A percentile compares a stretch with the other conserved stretches of the same genome.
Evolutionary conservation across 2,888 invertebrate genomes (phyloP).

Genomic region (Graphium colonna): DNA sequence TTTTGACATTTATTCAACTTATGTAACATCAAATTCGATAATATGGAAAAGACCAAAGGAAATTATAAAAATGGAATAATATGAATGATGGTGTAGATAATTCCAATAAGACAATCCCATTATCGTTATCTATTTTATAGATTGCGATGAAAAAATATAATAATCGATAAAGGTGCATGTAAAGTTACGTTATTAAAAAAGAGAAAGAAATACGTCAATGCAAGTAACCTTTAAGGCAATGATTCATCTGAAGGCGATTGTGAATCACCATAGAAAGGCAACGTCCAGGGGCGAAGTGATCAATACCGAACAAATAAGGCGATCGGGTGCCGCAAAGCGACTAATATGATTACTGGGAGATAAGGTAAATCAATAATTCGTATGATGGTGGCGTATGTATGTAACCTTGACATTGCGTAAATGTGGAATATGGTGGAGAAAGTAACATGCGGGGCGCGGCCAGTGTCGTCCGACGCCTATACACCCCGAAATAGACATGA

Average conservation of each 20-base stretch:
- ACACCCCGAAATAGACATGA: slow-evolving; percentile 56
- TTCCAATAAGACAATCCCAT: slow-evolving; percentile 1
- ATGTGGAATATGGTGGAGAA: slow-evolving; percentile 27
- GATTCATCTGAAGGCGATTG: slow-evolving; percentile 16
- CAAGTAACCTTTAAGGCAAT: slow-evolving; percentile 4
- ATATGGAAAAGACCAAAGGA: no score
- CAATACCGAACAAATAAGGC: slow-evolving; percentile 29
- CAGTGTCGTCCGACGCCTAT: slow-evolving; percentile 37
- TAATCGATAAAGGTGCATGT: neutral
- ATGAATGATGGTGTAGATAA: neutral
- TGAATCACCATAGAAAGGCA: slow-evolving; percentile 19
- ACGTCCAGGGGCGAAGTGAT: slow-evolving; percentile 20
- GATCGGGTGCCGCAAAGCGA: neutral
- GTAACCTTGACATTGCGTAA: slow-evolving; percentile 54
- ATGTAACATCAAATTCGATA: no score
- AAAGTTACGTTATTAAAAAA: neutral
- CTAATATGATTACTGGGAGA: slow-evolving; percentile 5
- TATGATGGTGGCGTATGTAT: slow-evolving; percentile 25
- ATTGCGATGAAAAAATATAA: neutral
- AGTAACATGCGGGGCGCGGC: slow-evolving; percentile 35
- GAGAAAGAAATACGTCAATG: neutral
- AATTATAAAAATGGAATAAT: neutral
- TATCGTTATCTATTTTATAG: slow-evolving; percentile 1
- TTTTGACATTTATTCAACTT: no score
- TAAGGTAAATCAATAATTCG: slow-evolving; percentile 17